Evolutionary conservation across 2,888 invertebrate genomes (phyloP).

Genomic region (Peribatodes rhomboidaria): DNA sequence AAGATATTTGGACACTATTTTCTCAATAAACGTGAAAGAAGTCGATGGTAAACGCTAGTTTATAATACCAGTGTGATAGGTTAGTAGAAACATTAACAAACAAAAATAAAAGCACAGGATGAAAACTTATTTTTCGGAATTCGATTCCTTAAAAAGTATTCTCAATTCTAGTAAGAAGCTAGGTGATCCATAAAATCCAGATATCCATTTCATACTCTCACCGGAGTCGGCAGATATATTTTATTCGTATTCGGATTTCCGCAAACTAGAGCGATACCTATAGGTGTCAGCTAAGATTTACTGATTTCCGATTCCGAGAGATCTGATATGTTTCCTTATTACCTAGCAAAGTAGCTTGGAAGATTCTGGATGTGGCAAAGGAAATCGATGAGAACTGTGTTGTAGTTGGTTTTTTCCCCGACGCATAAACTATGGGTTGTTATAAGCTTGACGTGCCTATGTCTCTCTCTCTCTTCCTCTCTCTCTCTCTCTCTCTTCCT

Average conservation of each 20-base stretch:
- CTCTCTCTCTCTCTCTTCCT: no score
- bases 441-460: no score
- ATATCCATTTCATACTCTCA: background rate
- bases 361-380: background rate
- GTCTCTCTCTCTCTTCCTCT: no score
- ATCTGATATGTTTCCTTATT: background rate
- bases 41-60: no score
- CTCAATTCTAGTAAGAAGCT: background rate
- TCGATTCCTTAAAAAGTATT: no score
- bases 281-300: conserved; percentile 5
- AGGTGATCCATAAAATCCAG: background rate
- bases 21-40: no score
- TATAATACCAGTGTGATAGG: no score
- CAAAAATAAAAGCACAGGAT: background rate
- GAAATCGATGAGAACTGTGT: no score
- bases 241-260: background rate
- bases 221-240: background rate
- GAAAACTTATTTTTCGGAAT: no score
- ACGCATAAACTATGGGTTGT: no score
- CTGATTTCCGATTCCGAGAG: background rate
- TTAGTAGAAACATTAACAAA: background rate
- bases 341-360: background rate
- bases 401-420: no score
- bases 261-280: background rate
- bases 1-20: no score